These are phyloP conservation scores for Phalacrocorax brasilianus DNA, from an alignment of 2,113 vertebrate species.

Conservation along the genomic window DNA sequence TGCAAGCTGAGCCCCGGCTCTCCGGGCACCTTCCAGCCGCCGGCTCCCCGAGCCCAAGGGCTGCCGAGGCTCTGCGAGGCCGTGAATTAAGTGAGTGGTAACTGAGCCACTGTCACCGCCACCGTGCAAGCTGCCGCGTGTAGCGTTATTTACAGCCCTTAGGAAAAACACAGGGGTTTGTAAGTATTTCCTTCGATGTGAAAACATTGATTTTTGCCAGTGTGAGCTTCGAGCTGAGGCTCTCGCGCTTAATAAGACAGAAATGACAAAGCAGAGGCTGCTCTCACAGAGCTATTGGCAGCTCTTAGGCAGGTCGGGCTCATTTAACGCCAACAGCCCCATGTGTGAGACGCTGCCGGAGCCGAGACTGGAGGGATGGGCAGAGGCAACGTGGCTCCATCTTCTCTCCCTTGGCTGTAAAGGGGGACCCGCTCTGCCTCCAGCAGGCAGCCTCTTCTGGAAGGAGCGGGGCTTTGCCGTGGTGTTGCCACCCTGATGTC, in stretches of 20 bases:
- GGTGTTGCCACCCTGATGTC: neutral
- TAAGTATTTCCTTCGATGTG: neutral
- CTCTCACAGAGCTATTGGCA: neutral
- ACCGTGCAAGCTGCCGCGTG: neutral
- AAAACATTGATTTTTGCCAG: slow-evolving; percentile 21
- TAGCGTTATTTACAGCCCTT: neutral
- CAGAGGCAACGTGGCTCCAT: neutral
- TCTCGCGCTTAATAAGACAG: neutral
- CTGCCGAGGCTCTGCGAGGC: neutral
- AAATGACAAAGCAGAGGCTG: neutral
- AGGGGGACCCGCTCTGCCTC: accelerated
- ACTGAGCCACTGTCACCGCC: accelerated
- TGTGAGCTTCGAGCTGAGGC: neutral
- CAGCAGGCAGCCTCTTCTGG: neutral
- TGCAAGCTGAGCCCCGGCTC: neutral
- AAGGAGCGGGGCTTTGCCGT: neutral
- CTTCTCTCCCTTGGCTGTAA: neutral
- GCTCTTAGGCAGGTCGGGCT: neutral
- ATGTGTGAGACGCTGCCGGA: accelerated
- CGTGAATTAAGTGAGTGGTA: neutral
- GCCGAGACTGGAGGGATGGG: accelerated
- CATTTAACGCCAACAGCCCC: accelerated
- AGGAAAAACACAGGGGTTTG: neutral
- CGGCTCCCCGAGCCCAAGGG: neutral
- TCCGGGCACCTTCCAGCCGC: neutral